These are phyloP conservation scores for Tachuris rubrigastra DNA, from an alignment of 2,113 vertebrate genomes.

Conservation along the genomic window DNA sequence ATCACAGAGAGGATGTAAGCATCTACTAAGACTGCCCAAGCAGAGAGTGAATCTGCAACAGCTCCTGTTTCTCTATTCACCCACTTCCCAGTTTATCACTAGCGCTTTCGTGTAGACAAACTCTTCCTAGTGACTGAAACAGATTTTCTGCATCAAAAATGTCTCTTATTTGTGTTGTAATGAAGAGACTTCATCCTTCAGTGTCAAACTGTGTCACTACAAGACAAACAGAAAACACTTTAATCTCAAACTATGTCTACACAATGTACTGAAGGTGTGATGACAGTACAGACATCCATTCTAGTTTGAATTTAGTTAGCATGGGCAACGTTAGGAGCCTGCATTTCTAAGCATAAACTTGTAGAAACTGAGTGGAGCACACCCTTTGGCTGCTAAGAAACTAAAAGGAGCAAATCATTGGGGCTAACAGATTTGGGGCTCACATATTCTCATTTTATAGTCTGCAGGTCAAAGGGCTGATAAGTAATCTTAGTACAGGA, in stretches of 20 bases:
- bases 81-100: not conserved
- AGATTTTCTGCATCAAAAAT: slow-evolving; percentile 7
- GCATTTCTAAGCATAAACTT: not conserved
- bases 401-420: not conserved
- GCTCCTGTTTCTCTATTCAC: not conserved
- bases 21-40: not conserved
- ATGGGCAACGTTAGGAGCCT: not conserved
- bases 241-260: not conserved
- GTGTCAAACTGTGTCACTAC: not conserved
- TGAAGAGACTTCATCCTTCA: slow-evolving; percentile 1
- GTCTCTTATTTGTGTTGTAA: not conserved
- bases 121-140: not conserved
- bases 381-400: not conserved
- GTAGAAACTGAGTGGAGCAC: not conserved
- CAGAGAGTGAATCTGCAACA: not conserved
- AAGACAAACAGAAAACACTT: slow-evolving; percentile 33
- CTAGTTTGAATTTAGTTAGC: not conserved
- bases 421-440: not conserved
- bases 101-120: rapidly evolving
- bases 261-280: not conserved
- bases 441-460: rapidly evolving
- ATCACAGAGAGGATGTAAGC: rapidly evolving
- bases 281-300: not conserved
- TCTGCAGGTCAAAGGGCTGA: not conserved
- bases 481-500: not conserved